Base-by-base conservation (phyloP, 64 coral and sea anemone genomes). In the Hydrozoanthus tunicans region DNA sequence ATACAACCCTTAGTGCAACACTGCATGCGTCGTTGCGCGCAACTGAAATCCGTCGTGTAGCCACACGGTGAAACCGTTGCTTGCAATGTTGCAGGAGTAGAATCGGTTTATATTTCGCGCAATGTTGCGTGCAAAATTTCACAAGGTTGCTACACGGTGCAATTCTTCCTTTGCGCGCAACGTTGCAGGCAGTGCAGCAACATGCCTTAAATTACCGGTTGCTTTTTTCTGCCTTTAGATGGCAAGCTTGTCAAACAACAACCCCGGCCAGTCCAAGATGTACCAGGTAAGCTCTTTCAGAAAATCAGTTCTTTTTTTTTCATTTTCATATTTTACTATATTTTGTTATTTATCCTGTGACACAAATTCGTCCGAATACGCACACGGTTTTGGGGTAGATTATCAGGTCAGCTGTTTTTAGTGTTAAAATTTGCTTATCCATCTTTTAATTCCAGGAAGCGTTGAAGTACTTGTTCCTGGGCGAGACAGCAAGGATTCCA, bases 401-500 rank as follows among this genome's bases (percentile, higher is more conserved):
- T 43, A 43, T 43, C 32, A 43, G 32, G 32, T 43, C 32, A 43
- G 32, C 32, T 43, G 32, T 2, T 24, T 23, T 69, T 14, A 69
- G 25, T 32, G 9, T 76, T 68, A 70, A 6, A 5, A 17, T 26
- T 9, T 73, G 3, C 20, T 26, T 17, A 11, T 1, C 51, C 7
- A 15, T 14, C 12, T 70, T 53, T 67, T 15, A 8, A 20, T 62
- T 43, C 3, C 23, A 86, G 83, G 83, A 86, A 52, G 68, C 83
- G 3, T n/a, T n/a, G 0, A 86, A 86, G 59, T 86, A 74, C 24
- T 6, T 86, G 51, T 86, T 86, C 70, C 68, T 86, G 69, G 70
- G 74, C 59, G 69, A 86, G 68, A 74, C 56, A 9, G 74, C 72
- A 60, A n/a, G 83, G 55, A 73, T 86, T 73, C 83, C 83, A 51